A percentile compares a stretch with the other conserved stretches of the same genome.
phyloP scores from a whole-genome alignment of 2,797 vertebrate genomes.

The Rhinatrema bivittatum region DNA sequence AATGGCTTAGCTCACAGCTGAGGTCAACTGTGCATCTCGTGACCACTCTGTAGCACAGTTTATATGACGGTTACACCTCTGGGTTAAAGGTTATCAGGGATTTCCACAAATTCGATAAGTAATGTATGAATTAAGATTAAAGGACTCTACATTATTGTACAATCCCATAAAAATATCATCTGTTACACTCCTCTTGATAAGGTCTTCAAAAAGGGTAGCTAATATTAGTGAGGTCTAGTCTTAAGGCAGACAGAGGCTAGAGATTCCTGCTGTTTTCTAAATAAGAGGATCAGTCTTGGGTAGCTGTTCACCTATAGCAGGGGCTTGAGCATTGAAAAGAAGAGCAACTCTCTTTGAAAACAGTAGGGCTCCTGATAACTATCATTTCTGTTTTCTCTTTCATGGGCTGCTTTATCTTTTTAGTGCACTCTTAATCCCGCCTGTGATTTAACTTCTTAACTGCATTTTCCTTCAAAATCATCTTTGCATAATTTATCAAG shows the following conservation, averaged over 20 bases:
- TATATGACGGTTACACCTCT: conserved; percentile 66
- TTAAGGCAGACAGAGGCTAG: conserved; percentile 37
- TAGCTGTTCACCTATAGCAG: conserved; percentile 53
- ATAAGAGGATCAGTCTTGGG: conserved; percentile 51
- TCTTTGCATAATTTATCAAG: conserved; percentile 12
- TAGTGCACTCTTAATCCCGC: neutral
- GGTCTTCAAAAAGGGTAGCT: conserved; percentile 68
- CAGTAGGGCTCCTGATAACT: neutral
- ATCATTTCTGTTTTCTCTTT: neutral
- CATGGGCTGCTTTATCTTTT: too few species aligned
- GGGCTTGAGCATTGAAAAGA: conserved; percentile 56
- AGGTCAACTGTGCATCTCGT: conserved; percentile 62
- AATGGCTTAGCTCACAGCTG: conserved; percentile 61
- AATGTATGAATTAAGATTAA: conserved; percentile 86
- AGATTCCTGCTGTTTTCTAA: conserved; percentile 52
- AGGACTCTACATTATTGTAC: conserved; percentile 72
- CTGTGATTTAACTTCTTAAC: conserved; percentile 7
- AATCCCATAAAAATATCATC: conserved; percentile 87
- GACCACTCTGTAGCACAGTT: conserved; percentile 48
- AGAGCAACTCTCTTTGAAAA: neutral
- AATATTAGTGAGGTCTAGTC: conserved; percentile 74
- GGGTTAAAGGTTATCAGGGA: conserved; percentile 74
- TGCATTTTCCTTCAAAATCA: conserved; percentile 13
- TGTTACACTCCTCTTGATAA: conserved; percentile 73
- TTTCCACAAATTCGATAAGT: conserved; percentile 82